Evolutionary conservation across 1,140 invertebrate species (phyloP), one percentile per base, ranked within the genome.

Genomic region (Drosophila mauritiana): DNA sequence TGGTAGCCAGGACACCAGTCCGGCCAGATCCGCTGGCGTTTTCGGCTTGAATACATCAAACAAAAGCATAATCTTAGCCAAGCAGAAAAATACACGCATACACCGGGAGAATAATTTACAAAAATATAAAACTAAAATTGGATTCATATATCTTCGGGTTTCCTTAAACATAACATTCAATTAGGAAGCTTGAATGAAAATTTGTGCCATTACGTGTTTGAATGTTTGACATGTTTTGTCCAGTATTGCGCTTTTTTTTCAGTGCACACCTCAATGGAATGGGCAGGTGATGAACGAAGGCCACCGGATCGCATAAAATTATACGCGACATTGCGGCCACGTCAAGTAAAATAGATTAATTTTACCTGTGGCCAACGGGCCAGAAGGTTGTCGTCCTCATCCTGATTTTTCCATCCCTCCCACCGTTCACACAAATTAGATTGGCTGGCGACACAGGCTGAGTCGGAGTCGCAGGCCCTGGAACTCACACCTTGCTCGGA

Each of bases 281-380:
- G 34, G 34, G 39, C 31, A 8, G 27, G 39, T 36, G 15, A 59
- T 34, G 54, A 46, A 56, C 36, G 51, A 17, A 58, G 49, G 34
- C 48, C 58, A 80, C 22, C 37, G 70, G 63, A 77, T 62, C 73
- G 78, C 74, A 77, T 77, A 83, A 88, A 86, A 88, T 88, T 86
- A 88, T 86, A 88, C 78, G 83, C 83, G 83, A 86, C 83, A 73
- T 69, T 88, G 83, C 78, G 83, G 79, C 83, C 83, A 86, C 79
- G 84, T 88, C 70, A 88, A 88, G 75, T 78, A 86, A 88, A 86
- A 88, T 86, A 86, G 83, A 86, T 86, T 86, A 86, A 88, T 86
- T 86, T 86, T 86, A 86, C 83, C 83, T 86, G 83, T 76, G 83
- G 83, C 46, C 83, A 88, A 75, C 75, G 69, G 70, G 46, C 59